Conservation (phyloP, 2,888 invertebrate species). For the Aphodius sticticus region DNA sequence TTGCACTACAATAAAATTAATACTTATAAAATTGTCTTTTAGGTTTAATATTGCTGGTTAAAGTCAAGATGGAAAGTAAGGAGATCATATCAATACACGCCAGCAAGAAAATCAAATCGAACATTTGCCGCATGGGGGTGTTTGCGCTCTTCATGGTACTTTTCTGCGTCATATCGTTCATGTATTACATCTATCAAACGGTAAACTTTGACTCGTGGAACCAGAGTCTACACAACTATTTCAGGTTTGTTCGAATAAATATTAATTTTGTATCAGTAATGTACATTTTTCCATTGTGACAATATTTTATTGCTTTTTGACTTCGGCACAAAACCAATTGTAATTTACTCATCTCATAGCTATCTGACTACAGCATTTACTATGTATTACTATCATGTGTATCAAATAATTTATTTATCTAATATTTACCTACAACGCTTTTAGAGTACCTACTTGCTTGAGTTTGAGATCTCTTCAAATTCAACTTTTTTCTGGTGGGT, state of each 20-base stretch:
- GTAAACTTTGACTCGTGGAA: slow-evolving; percentile 78
- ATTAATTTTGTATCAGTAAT: neutral
- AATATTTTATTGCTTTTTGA: too few relatives aligned
- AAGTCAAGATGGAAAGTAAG: slow-evolving; percentile 81
- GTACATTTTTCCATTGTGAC: too few relatives aligned
- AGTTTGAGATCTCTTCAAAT: too few relatives aligned
- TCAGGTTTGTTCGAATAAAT: slow-evolving; percentile 73
- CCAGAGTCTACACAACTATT: slow-evolving; percentile 76
- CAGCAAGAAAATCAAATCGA: slow-evolving; percentile 84
- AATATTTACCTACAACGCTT: too few relatives aligned
- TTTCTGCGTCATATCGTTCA: slow-evolving; percentile 81
- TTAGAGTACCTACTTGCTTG: too few relatives aligned
- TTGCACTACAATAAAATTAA: slow-evolving; percentile 7
- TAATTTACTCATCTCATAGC: too few relatives aligned
- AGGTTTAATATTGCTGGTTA: slow-evolving; percentile 82
- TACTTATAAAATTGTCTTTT: slow-evolving; percentile 43
- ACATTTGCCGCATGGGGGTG: slow-evolving; percentile 84
- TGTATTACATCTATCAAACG: slow-evolving; percentile 86
- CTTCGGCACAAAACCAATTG: too few relatives aligned
- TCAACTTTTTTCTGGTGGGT: too few relatives aligned
- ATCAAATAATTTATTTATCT: too few relatives aligned
- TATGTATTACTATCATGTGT: too few relatives aligned
- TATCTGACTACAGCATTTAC: too few relatives aligned
- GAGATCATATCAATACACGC: slow-evolving; percentile 86
- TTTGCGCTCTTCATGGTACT: slow-evolving; percentile 80